Evolutionary conservation across 2,113 vertebrate genomes (phyloP), one percentile per base, ranked within the genome.

Genomic region (Lepisosteus osseus): DNA sequence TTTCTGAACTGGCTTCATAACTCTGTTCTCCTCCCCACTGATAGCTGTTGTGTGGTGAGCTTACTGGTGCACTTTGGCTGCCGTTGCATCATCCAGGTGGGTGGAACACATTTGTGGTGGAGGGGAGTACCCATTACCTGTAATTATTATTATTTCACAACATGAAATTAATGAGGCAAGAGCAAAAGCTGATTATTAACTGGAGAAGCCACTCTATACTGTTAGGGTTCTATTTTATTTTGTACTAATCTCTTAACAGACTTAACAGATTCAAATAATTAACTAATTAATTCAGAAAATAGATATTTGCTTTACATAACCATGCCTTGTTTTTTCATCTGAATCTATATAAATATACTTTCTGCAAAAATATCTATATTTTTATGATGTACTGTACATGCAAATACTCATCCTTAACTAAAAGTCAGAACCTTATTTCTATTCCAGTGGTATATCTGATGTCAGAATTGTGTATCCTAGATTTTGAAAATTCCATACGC

Each of bases 391-490:
- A n/a, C 9, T 61, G 3, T 4, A 61, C 43, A 43, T 51, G 5
- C 13, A 56, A 70, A 57, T 13, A 9, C 57, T 70, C 8, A 62
- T 61, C 29, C 57, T 29, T 70, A 7, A 70, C 55, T 44, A 47
- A 44, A 9, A 69, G 13, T 15, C n/a, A 44, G 11, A 3, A 44
- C 59, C 15, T 61, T 29, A 11, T 59, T 56, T 56, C 54, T 14
- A 69, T 69, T n/a, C 29, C 69, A 61, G 41, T 44, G 47, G 47
- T 51, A 70, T n/a, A 62, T 7, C n/a, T 70, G 55, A 40, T 69
- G 56, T 70, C 45, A 44, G 45, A 66, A 14, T 47, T 66, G 43
- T 66, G 45, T 67, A 54, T 15, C 55, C 65, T 43, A 5, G 42
- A 66, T 66, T 41, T 56, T 68, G 13, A 57, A 14, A 15, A 44